These are phyloP conservation scores for Cyclophora albipunctata DNA, from an alignment of 2,888 invertebrate genomes.

Conservation along the genomic window DNA sequence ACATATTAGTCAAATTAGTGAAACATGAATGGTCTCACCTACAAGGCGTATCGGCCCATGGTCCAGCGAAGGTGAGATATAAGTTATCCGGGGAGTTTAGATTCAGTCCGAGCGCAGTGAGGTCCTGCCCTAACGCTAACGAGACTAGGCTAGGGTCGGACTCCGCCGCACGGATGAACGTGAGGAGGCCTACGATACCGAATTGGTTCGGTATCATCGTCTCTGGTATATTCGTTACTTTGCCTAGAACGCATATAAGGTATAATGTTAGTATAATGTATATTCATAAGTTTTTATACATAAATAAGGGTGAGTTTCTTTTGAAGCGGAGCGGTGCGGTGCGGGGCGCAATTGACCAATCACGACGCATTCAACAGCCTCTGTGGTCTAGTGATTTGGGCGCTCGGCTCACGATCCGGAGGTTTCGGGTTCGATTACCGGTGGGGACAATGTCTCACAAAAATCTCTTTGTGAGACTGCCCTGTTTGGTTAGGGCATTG, in stretches of 20 bases:
- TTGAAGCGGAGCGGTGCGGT: too few species aligned
- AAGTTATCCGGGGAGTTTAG: slow-evolving; percentile 98
- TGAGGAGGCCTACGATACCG: slow-evolving; percentile 98
- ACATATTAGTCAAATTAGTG: too few species aligned
- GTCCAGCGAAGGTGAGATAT: slow-evolving; percentile 98
- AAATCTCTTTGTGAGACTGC: too few species aligned
- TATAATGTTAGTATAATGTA: slow-evolving; percentile 13
- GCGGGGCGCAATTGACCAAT: too few species aligned
- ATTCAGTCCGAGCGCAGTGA: slow-evolving; percentile 98
- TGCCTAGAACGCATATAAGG: slow-evolving; percentile 76
- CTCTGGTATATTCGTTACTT: slow-evolving; percentile 98
- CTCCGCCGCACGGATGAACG: slow-evolving; percentile 98
- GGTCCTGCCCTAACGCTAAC: slow-evolving; percentile 96
- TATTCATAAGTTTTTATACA: too few species aligned
- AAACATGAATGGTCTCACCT: slow-evolving; percentile 47
- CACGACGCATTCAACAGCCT: too few species aligned
- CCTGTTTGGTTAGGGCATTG: too few species aligned
- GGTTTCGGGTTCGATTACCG: too few species aligned
- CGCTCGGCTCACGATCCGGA: too few species aligned
- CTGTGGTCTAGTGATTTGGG: too few species aligned
- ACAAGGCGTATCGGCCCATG: slow-evolving; percentile 98
- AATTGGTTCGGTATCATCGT: slow-evolving; percentile 99
- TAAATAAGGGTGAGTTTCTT: too few species aligned
- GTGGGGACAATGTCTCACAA: too few species aligned
- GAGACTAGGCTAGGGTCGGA: slow-evolving; percentile 97